Percentiles rank a stretch among this genome's conserved stretches.
Conservation (phyloP, 1,140 invertebrate genomes). For the Drosophila lacteicornis region DNA sequence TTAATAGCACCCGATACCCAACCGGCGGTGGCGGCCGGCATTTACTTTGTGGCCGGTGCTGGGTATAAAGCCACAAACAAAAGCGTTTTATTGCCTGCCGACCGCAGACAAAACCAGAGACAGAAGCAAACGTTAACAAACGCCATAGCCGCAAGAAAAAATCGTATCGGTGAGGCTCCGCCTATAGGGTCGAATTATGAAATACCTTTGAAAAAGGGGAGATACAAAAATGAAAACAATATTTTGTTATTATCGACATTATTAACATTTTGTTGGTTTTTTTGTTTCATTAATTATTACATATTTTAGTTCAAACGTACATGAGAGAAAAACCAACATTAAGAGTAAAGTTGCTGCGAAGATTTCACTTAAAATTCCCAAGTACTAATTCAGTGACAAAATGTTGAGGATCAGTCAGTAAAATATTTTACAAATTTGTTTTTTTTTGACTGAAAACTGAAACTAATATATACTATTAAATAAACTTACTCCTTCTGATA, state of each 20-base stretch:
- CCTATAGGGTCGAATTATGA: neutral
- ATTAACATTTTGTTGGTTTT: neutral
- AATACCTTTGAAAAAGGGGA: constrained; percentile 1
- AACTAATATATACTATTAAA: no score
- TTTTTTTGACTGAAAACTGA: no score
- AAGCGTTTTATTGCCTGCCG: constrained; percentile 71
- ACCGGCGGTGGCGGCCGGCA: constrained; percentile 23
- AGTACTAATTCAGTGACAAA: neutral
- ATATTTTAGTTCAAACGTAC: neutral
- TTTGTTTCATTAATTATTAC: neutral
- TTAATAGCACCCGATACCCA: constrained; percentile 57
- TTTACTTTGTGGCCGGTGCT: constrained; percentile 44
- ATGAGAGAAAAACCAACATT: neutral
- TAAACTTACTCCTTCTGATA: no score
- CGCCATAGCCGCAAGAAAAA: constrained; percentile 30
- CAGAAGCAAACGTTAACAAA: constrained; percentile 49
- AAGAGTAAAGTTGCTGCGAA: rapidly evolving
- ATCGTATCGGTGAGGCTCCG: neutral
- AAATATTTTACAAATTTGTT: no score
- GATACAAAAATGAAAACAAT: no score
- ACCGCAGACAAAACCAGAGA: constrained; percentile 50
- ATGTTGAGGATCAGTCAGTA: no score
- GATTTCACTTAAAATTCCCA: neutral
- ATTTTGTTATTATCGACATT: no score
- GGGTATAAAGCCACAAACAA: constrained; percentile 56